phyloP scores from a whole-genome alignment of 2,797 vertebrate species.

The Balearica regulorum region DNA sequence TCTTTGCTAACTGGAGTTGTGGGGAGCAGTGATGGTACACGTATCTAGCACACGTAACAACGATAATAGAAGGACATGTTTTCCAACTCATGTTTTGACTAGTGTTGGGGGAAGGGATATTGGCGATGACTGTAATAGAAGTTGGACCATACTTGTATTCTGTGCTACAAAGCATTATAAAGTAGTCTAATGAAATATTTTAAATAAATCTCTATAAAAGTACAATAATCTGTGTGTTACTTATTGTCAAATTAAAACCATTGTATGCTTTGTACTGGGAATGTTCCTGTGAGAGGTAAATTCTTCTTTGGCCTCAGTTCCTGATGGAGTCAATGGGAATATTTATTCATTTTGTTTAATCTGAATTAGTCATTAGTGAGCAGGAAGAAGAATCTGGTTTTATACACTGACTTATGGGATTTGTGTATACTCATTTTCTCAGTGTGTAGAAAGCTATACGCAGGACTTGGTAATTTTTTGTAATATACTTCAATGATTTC shows the following conservation, averaged over 20 bases:
- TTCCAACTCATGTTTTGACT: background rate
- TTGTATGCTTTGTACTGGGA: background rate
- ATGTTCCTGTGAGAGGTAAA: background rate
- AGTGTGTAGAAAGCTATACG: background rate
- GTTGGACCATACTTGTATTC: background rate
- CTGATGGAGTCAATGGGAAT: background rate
- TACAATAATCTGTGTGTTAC: background rate
- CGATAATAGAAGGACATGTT: background rate
- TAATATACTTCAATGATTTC: background rate
- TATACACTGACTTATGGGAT: background rate
- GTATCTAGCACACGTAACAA: background rate
- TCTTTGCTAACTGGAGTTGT: background rate
- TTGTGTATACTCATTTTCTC: background rate
- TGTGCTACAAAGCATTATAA: background rate
- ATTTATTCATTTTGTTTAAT: background rate
- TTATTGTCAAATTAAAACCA: background rate
- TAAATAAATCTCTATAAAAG: background rate
- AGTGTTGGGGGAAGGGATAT: background rate
- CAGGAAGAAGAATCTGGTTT: background rate
- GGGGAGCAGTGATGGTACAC: background rate
- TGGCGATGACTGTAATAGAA: background rate
- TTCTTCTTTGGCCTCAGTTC: background rate
- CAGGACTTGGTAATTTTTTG: background rate
- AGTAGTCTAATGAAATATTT: background rate
- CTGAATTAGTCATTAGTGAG: background rate